These are phyloP conservation scores for Vireo altiloquus DNA, from an alignment of 2,113 vertebrate genomes.

Conservation along the genomic window DNA sequence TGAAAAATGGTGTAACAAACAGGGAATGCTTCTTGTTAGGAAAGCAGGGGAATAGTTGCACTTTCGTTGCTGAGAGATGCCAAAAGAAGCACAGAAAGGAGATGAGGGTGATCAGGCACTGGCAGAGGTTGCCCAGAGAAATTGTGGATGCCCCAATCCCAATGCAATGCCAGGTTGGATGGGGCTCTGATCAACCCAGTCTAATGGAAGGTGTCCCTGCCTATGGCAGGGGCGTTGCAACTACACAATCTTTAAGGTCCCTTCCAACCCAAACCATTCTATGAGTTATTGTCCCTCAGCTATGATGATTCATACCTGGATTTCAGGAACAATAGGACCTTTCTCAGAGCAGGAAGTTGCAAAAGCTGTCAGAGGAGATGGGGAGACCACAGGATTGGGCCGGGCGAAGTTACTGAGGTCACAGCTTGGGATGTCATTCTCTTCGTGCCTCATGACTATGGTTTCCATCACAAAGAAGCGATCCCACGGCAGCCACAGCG, in stretches of 20 bases:
- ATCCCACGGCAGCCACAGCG: slow-evolving; percentile 95
- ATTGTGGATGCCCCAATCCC: not conserved
- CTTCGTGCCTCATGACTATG: slow-evolving; percentile 95
- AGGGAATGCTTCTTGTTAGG: not conserved
- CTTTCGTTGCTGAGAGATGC: not conserved
- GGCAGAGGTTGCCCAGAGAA: not conserved
- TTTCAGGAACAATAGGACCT: slow-evolving; percentile 89
- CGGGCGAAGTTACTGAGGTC: slow-evolving; percentile 94
- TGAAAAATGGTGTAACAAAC: not conserved
- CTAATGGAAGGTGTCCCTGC: not conserved
- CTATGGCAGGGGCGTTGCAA: not conserved
- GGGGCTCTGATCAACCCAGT: not conserved
- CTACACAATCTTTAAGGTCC: too few relatives aligned
- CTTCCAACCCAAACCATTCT: not conserved
- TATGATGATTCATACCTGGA: slow-evolving; percentile 79
- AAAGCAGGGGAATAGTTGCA: not conserved
- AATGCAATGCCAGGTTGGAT: not conserved
- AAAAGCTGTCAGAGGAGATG: slow-evolving; percentile 90
- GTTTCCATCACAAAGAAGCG: slow-evolving; percentile 99
- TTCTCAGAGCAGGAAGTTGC: slow-evolving; percentile 88
- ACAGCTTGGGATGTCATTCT: slow-evolving; percentile 97
- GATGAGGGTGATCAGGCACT: not conserved
- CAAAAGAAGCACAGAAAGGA: not conserved
- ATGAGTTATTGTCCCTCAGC: not conserved
- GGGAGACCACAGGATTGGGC: slow-evolving; percentile 88